Evolutionary conservation across 2,113 vertebrate species (phyloP).

Genomic region (Eonycteris spelaea): DNA sequence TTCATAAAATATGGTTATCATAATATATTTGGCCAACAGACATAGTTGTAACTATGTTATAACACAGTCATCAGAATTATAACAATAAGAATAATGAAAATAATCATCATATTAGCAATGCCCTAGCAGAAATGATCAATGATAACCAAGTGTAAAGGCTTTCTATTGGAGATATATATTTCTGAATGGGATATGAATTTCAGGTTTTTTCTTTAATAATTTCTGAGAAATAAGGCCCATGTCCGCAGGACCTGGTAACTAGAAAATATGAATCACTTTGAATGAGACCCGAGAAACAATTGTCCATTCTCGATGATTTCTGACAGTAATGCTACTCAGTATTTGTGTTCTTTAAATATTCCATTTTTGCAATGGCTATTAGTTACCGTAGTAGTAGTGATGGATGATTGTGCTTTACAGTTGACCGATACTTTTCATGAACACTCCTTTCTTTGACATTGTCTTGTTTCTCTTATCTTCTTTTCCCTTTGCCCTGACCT

Average conservation of each 20-base stretch:
- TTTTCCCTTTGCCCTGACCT: neutral
- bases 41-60: neutral
- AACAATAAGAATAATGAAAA: conserved; percentile 14
- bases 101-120: neutral
- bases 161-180: neutral
- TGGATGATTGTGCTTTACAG: neutral
- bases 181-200: neutral
- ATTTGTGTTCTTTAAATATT: neutral
- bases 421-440: neutral
- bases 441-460: neutral
- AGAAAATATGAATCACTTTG: neutral
- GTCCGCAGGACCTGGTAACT: neutral
- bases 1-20: neutral
- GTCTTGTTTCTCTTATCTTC: neutral
- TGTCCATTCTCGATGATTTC: neutral
- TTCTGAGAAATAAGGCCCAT: neutral
- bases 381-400: neutral
- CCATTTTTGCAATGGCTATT: neutral
- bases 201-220: neutral
- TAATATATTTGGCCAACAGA: neutral
- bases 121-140: neutral
- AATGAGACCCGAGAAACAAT: neutral
- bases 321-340: neutral
- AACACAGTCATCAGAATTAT: neutral
- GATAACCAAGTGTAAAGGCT: neutral